These are phyloP conservation scores for Octodon degus DNA, from an alignment of 2,113 vertebrate species.

Conservation along the genomic window DNA sequence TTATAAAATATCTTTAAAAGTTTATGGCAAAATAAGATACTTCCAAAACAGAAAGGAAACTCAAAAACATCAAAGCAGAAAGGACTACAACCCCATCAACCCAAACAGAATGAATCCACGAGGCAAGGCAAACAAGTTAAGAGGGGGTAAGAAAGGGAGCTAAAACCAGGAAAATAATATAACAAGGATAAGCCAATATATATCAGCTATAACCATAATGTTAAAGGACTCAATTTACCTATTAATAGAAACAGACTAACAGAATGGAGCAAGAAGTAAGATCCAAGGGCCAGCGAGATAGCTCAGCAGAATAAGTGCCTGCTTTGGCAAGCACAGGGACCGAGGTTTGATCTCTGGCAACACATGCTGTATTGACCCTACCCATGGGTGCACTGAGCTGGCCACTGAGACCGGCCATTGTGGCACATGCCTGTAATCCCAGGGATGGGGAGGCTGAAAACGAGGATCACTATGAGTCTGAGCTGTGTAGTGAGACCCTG, in stretches of 20 bases:
- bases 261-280: background rate
- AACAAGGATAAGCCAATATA: background rate
- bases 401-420: no score
- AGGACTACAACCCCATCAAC: background rate
- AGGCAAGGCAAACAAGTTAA: background rate
- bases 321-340: no score
- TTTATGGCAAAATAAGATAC: background rate
- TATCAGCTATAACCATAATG: background rate
- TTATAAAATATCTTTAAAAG: background rate
- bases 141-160: background rate
- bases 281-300: background rate
- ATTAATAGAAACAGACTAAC: background rate
- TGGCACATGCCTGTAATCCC: no score
- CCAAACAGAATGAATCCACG: background rate
- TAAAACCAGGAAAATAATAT: background rate
- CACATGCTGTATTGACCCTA: no score
- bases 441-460: no score
- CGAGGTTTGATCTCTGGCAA: no score
- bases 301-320: no score
- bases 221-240: background rate
- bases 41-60: background rate
- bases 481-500: no score
- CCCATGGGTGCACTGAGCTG: no score
- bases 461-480: no score
- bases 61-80: background rate